Evolutionary conservation across 1,140 invertebrate genomes (phyloP), one percentile per base, ranked within the genome.

Genomic region (Asobara japonica): DNA sequence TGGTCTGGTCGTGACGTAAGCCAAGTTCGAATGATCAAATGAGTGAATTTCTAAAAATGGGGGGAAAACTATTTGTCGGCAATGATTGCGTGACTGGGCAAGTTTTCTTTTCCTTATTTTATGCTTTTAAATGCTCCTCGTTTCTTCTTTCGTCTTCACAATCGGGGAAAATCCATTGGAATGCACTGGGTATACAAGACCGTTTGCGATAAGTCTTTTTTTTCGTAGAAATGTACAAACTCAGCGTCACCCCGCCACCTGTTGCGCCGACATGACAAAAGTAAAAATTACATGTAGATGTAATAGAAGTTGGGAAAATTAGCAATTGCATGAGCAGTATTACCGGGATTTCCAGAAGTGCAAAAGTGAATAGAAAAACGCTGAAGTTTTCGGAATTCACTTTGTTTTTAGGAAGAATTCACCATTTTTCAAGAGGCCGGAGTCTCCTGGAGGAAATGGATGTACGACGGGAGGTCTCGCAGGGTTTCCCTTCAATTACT

Each of bases 171-270:
- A 18, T 56, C 25, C 51, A 56, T 51, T 56, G 51, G 51, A 56
- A 56, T 56, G 3, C 51, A 51, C 41, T 8, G 41, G 6, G 41
- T 45, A 6, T 51, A 3, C 51, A 11, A 56, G 51, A 45, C 41
- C 5, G 10, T 56, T 56, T 56, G 51, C 51, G 51, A 56, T 56
- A 56, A 56, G 51, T 56, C n/a, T n/a, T n/a, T n/a, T n/a, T 56
- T 56, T 56, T 56, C 51, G 51, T 56, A 56, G 51, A 56, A 56
- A 56, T 25, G 8, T 25, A 56, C 22, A 56, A 56, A 13, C 51
- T 56, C 51, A 27, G 22, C 51, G 51, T 22, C 41, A 45, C 41
- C 18, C 18, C 18, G 22, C 51, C 51, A 56, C 51, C 51, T 56
- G 51, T 56, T 56, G 51, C 51, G n/a, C 51, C 25, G 51, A 22